These are phyloP conservation scores for Cynopterus sphinx DNA, from an alignment of 2,797 vertebrate species.

Conservation along the genomic window DNA sequence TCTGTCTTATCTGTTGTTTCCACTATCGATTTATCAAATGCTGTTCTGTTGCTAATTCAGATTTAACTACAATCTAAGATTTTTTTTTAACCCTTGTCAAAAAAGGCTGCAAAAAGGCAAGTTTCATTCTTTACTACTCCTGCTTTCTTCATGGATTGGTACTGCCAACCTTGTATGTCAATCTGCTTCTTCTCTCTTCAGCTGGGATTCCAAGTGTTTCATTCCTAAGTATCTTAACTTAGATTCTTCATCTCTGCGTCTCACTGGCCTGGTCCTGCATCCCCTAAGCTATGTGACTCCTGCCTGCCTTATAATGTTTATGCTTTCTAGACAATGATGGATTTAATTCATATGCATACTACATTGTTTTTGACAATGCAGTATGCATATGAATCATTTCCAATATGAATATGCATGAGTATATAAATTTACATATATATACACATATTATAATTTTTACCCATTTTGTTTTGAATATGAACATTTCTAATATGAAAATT, in stretches of 20 bases:
- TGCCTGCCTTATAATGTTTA: not conserved
- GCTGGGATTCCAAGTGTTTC: not conserved
- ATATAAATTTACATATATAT: not conserved
- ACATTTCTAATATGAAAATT: not conserved
- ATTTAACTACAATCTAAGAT: not conserved
- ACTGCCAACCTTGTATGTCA: not conserved
- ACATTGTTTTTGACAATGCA: rapidly evolving
- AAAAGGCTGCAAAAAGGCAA: constrained; percentile 11
- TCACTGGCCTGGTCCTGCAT: not conserved
- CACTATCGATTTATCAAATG: not conserved
- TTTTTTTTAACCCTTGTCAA: not conserved
- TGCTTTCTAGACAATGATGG: not conserved
- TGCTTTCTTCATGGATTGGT: constrained; percentile 5
- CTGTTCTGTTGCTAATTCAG: constrained; percentile 22
- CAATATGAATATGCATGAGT: not conserved
- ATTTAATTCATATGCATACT: not conserved
- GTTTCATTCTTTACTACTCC: not conserved
- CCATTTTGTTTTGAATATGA: not conserved
- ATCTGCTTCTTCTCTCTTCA: not conserved
- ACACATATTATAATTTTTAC: not conserved
- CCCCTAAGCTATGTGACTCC: not conserved
- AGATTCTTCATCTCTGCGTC: not conserved
- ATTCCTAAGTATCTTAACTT: not conserved
- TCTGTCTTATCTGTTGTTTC: not conserved
- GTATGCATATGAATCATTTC: no score